Percentiles rank a stretch among this genome's conserved stretches.
Conservation (phyloP, 2,888 invertebrate genomes). For the Dryococelus australis region DNA sequence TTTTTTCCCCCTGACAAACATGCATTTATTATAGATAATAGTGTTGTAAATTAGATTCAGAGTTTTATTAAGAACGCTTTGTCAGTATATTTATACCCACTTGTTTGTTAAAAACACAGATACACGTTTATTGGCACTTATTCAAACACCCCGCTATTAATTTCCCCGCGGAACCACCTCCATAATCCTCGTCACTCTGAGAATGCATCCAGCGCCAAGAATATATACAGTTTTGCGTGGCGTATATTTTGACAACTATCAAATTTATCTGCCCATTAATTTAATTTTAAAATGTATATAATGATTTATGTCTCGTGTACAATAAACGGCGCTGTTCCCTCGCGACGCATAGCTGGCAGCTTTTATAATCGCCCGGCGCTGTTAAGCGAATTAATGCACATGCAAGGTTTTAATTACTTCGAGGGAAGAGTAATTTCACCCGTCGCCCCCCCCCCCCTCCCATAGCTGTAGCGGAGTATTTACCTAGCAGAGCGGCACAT, state of each 20-base stretch:
- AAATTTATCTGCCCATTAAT: not conserved
- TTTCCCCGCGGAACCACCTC: not conserved
- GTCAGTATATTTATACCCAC: not conserved
- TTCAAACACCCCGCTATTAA: not conserved
- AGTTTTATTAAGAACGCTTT: not conserved
- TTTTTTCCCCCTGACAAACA: too few relatives aligned
- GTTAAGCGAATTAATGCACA: not conserved
- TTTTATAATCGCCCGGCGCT: not conserved
- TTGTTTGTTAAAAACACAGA: not conserved
- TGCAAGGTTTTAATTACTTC: not conserved
- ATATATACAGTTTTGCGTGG: not conserved
- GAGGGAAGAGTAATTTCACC: not conserved
- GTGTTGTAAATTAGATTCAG: not conserved
- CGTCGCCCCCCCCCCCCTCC: not conserved
- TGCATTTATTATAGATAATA: not conserved
- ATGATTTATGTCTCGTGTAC: not conserved
- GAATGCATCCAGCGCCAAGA: not conserved
- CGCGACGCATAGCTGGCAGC: not conserved
- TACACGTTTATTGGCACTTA: not conserved
- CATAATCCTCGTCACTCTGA: not conserved
- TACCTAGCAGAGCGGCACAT: not conserved
- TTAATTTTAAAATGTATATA: not conserved
- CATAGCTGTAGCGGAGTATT: not conserved
- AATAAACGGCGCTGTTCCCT: not conserved
- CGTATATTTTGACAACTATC: not conserved